A percentile compares a stretch with the other conserved stretches of the same genome.
phyloP scores from a whole-genome alignment of 2,888 invertebrate genomes.

The Diaprepes abbreviatus region DNA sequence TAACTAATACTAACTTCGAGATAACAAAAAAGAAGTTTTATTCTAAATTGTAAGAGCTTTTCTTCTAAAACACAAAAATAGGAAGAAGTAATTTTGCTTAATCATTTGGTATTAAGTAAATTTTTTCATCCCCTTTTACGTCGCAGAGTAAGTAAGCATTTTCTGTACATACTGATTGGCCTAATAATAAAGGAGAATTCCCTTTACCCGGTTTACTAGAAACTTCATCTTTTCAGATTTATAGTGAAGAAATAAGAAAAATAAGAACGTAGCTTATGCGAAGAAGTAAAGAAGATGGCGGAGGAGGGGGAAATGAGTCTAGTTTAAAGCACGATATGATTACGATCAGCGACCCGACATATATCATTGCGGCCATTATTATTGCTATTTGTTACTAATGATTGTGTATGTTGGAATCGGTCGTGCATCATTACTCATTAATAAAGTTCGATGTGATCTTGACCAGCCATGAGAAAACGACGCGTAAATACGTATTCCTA shows the following conservation, averaged over 20 bases:
- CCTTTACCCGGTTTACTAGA: too few species aligned
- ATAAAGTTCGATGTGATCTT: conserved; percentile 68
- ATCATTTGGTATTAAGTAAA: too few species aligned
- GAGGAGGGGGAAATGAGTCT: conserved; percentile 43
- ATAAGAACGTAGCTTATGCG: conserved; percentile 24
- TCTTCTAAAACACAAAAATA: too few species aligned
- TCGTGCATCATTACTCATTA: conserved; percentile 70
- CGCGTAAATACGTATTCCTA: conserved; percentile 32
- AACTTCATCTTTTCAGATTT: too few species aligned
- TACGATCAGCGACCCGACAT: conserved; percentile 66
- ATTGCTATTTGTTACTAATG: conserved; percentile 70
- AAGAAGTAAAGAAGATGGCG: conserved; percentile 11
- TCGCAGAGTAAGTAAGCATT: too few species aligned
- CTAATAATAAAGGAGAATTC: too few species aligned
- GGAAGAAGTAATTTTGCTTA: too few species aligned
- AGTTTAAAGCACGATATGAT: conserved; percentile 61
- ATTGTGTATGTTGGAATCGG: conserved; percentile 68
- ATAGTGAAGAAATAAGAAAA: neutral
- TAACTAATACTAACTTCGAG: too few species aligned
- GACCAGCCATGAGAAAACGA: conserved; percentile 64
- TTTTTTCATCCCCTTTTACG: too few species aligned
- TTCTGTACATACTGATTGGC: too few species aligned
- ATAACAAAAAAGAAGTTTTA: too few species aligned
- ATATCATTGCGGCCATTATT: conserved; percentile 68
- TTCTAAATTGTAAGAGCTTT: too few species aligned